phyloP scores from a whole-genome alignment of 30 jellyfish, hydroid and myxozoan genomes.

The Calvadosia cruxmelitensis region DNA sequence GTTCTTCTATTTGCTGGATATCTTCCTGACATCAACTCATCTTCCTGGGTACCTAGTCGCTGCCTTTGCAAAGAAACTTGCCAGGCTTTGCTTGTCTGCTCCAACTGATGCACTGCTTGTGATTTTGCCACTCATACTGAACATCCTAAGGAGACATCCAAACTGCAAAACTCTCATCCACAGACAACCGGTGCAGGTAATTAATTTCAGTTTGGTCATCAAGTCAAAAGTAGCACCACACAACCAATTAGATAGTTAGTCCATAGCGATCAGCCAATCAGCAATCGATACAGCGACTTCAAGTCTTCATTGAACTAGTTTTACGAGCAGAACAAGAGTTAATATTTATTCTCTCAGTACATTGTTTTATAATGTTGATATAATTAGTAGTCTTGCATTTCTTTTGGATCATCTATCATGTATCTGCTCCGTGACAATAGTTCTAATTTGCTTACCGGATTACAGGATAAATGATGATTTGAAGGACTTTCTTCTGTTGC shows the following conservation, averaged over 20 bases:
- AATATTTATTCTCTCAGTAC: too few relatives aligned
- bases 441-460: too few relatives aligned
- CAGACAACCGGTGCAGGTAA: conserved; percentile 18
- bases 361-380: too few relatives aligned
- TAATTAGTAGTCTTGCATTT: not conserved
- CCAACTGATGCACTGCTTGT: conserved; percentile 53
- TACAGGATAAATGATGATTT: too few relatives aligned
- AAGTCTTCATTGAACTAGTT: too few relatives aligned
- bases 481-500: too few relatives aligned
- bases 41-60: conserved; percentile 93
- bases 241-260: too few relatives aligned
- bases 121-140: conserved; percentile 46
- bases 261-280: too few relatives aligned
- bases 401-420: not conserved
- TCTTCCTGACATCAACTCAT: conserved; percentile 78
- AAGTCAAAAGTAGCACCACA: not conserved
- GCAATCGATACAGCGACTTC: too few relatives aligned
- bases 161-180: conserved; percentile 69
- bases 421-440: not conserved
- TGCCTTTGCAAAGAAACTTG: conserved; percentile 67
- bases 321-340: too few relatives aligned
- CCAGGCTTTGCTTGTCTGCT: conserved; percentile 54
- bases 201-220: not conserved
- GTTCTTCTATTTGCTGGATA: conserved; percentile 53
- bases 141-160: conserved; percentile 74